These are phyloP conservation scores for Tortrix viridana DNA, from an alignment of 2,888 invertebrate species.

Conservation along the genomic window DNA sequence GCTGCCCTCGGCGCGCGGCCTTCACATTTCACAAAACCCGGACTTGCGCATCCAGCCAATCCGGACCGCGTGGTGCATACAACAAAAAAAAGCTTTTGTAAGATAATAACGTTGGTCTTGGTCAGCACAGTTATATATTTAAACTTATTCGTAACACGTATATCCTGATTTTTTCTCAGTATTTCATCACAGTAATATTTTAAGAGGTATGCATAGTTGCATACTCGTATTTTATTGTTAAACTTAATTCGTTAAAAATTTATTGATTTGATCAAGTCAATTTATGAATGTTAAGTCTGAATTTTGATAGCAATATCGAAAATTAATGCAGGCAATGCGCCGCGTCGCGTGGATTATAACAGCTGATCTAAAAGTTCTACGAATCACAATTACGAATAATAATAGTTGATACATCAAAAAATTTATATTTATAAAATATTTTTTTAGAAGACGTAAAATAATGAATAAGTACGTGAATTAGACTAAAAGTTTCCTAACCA, in stretches of 20 bases:
- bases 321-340: constrained; percentile 9
- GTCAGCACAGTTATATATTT: background rate
- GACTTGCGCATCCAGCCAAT: constrained; percentile 77
- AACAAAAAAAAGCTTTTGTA: constrained; percentile 44
- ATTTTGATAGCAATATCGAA: constrained; percentile 27
- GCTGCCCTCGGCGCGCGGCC: constrained; percentile 74
- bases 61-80: constrained; percentile 55
- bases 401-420: too few relatives aligned
- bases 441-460: too few relatives aligned
- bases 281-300: constrained; percentile 15
- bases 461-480: too few relatives aligned
- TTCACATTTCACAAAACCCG: constrained; percentile 83
- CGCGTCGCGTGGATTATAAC: constrained; percentile 9
- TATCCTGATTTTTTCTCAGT: too few relatives aligned
- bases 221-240: too few relatives aligned
- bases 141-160: background rate
- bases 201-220: too few relatives aligned
- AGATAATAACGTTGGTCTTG: constrained; percentile 5
- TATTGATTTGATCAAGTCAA: background rate
- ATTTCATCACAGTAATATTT: too few relatives aligned
- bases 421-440: too few relatives aligned
- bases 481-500: too few relatives aligned
- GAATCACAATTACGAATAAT: too few relatives aligned
- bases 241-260: too few relatives aligned
- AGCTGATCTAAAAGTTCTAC: constrained; percentile 11